Evolutionary conservation across 2,113 vertebrate species (phyloP), one percentile per base, ranked within the genome.

Genomic region (Pseudolaguvia tuberculata): DNA sequence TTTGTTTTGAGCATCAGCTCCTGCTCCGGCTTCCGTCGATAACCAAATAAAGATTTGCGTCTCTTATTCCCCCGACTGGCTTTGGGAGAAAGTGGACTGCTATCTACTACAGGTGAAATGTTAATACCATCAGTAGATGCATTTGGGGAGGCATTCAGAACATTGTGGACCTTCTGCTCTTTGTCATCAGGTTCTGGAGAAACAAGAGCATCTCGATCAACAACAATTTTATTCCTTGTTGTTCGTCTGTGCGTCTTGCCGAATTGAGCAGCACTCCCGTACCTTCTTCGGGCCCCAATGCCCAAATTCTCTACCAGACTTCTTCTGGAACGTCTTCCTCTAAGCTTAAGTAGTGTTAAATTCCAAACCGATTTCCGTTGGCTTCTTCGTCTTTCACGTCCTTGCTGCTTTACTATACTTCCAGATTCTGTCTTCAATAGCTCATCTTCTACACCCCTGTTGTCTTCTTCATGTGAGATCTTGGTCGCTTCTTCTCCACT

Each of bases 31-130:
- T 86, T 87, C 57, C 78, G 81, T 23, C n/a, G 81, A 7, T 56
- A 31, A 5, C 86, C 84, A 62, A 77, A 88, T 66, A 86, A 23
- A 39, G 73, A 76, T 61, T 35, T 89, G 21, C 81, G 84, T 3
- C 23, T 47, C 62, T 74, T 82, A 27, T 35, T 11, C 50, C 35
- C 29, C 29, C 70, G 10, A 29, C 48, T 17, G 5, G 57, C 83
- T 79, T 20, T 81, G 9, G 55, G 63, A 0, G 1, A 6, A 74
- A 11, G 20, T 51, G 17, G 31, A 31, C 39, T 48, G 52, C 18
- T 39, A 66, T 70, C 77, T 78, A 29, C 62, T 31, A 3, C 80
- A 10, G 12, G 77, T 7, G 51, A 21, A 23, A 50, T 69, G n/a
- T 62, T 84, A 71, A 84, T 86, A 69, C 77, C 65, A 35, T 85